Evolutionary conservation across 2,888 invertebrate species (phyloP).

Genomic region (Marasmarcha lunaedactyla): DNA sequence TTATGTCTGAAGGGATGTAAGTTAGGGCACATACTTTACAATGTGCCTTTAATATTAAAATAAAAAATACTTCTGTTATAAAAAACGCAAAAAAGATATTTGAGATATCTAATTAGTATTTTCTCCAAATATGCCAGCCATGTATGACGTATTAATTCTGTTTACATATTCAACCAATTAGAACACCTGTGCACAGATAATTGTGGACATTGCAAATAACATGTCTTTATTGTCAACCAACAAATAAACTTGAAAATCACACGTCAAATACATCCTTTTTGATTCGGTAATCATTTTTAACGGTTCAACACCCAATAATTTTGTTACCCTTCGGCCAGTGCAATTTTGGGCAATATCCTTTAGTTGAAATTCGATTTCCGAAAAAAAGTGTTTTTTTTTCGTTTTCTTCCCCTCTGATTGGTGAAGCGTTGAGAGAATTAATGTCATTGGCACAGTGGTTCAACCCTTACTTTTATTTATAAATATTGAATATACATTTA

Average conservation of each 20-base stretch:
- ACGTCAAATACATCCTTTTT: slow-evolving; percentile 14
- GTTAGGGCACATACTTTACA: no score
- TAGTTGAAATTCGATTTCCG: slow-evolving; percentile 56
- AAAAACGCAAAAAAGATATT: no score
- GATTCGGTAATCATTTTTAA: slow-evolving; percentile 49
- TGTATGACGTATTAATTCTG: no score
- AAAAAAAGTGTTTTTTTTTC: slow-evolving; percentile 20
- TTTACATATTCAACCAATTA: neutral
- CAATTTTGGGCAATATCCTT: slow-evolving; percentile 49
- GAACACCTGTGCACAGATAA: neutral
- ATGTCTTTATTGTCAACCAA: neutral
- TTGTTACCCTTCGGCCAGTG: slow-evolving; percentile 51
- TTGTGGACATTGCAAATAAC: neutral
- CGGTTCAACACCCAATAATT: slow-evolving; percentile 48
- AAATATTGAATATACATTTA: slow-evolving; percentile 34
- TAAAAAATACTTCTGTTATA: no score
- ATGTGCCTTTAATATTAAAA: no score
- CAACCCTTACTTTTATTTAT: slow-evolving; percentile 27
- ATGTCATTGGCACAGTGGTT: slow-evolving; percentile 28
- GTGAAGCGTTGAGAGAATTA: slow-evolving; percentile 46
- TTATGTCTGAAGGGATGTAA: no score
- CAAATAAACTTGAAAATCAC: slow-evolving; percentile 7
- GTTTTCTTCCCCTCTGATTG: slow-evolving; percentile 29
- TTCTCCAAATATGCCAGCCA: no score
- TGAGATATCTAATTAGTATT: no score